Base-by-base conservation (phyloP, 1,140 invertebrate genomes). In the Paracyclopina nana region DNA sequence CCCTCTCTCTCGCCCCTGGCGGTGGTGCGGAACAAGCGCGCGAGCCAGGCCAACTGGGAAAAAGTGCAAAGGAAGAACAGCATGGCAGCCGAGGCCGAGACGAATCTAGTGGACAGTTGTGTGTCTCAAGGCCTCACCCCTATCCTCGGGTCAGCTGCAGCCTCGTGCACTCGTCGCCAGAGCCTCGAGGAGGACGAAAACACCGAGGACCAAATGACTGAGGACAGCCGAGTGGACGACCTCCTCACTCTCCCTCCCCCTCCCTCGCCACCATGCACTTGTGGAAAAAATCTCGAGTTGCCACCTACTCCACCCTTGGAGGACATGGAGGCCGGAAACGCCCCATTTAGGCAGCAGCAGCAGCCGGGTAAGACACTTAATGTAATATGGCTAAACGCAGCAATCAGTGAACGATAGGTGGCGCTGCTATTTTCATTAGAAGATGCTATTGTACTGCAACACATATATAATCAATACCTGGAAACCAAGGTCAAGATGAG, bases 201-300 rank as follows among this genome's bases (percentile, higher is more conserved):
- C 34, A 38, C 3, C 2, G 34, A 38, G 14, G 34, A 20, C 34
- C n/a, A 38, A n/a, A 38, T 38, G 34, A n/a, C 20, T 38, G 34
- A 38, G n/a, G 34, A 38, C 20, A 20, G 20, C n/a, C n/a, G 20
- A 5, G 34, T 16, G 3, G 34, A 38, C 3, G 34, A 38, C 20
- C 8, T 9, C 8, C n/a, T 16, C 9, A 20, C 14, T 3, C n/a
- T 38, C n/a, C 34, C 34, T 16, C 34, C 34, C 5, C 34, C 34
- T 16, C 34, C 34, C 34, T 38, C 34, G 20, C 34, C 34, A 16
- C 34, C 34, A 38, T 38, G 34, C 34, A 38, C 34, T 38, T 38
- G 34, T 38, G 34, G 34, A 20, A 38, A 38, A 20, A 20, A 16
- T 5, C 34, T 38, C 20, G 34, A 38, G 3, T 38, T 38, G 5